Evolutionary conservation across 2,113 vertebrate species (phyloP).

Genomic region (Calyptomena viridis): DNA sequence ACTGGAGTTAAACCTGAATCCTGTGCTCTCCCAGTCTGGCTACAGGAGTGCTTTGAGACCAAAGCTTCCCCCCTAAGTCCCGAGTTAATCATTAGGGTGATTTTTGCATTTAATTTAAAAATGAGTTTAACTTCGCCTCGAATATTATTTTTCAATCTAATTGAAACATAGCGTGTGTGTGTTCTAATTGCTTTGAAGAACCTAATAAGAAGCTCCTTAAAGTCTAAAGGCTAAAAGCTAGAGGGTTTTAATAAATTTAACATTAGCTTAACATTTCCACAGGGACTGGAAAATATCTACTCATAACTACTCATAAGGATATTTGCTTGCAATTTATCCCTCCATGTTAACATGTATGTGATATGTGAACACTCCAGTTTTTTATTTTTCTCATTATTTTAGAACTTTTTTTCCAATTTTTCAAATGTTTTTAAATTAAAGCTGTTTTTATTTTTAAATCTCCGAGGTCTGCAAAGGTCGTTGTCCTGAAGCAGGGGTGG

Average conservation of each 20-base stretch:
- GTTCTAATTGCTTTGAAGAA: constrained; percentile 20
- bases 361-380: neutral
- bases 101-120: neutral
- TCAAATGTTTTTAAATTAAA: neutral
- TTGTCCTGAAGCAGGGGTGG: neutral
- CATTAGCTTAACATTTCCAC: constrained; percentile 13
- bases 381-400: neutral
- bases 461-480: neutral
- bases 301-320: neutral
- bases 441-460: neutral
- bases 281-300: neutral
- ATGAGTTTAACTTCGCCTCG: neutral
- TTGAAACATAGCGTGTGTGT: neutral
- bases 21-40: neutral
- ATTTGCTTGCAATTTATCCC: neutral
- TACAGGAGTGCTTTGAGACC: rapidly evolving
- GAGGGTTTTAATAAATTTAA: constrained; percentile 43
- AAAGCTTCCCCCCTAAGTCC: neutral
- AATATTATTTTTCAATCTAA: neutral
- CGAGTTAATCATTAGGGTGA: neutral
- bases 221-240: constrained; percentile 19
- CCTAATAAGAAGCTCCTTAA: neutral
- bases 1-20: too few species aligned
- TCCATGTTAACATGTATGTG: rapidly evolving
- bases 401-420: neutral